phyloP scores from a whole-genome alignment of 2,113 vertebrate genomes.

The Ceuthmochares aereus region DNA sequence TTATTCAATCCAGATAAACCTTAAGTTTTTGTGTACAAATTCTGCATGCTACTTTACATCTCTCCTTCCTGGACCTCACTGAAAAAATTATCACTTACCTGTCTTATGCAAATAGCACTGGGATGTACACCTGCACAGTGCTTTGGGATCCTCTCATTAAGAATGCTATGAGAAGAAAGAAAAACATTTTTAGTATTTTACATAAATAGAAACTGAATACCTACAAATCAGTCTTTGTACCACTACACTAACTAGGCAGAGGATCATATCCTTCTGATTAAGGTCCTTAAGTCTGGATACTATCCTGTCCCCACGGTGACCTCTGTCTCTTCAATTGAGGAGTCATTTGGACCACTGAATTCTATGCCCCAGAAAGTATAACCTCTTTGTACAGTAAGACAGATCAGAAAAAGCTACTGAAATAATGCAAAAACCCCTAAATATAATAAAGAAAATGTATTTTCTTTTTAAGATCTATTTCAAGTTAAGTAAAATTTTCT shows the following conservation, averaged over 20 bases:
- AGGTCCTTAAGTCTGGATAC: rapidly evolving
- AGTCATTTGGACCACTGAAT: not conserved
- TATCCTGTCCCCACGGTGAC: not conserved
- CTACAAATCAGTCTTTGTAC: not conserved
- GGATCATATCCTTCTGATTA: not conserved
- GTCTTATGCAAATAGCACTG: not conserved
- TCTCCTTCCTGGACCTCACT: not conserved
- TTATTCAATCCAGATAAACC: not conserved
- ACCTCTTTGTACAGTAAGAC: not conserved
- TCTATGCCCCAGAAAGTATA: rapidly evolving
- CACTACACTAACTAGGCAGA: not conserved
- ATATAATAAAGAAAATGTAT: not conserved
- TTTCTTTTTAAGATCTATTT: not conserved
- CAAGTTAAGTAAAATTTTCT: not conserved
- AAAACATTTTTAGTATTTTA: not conserved
- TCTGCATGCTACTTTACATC: not conserved
- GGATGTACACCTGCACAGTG: not conserved
- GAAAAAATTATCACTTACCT: not conserved
- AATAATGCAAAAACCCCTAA: not conserved
- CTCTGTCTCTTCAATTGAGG: not conserved
- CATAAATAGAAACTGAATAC: not conserved
- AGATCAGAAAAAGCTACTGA: not conserved
- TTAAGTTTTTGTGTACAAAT: not conserved
- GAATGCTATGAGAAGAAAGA: not conserved
- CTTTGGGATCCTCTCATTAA: not conserved